phyloP scores from a whole-genome alignment of 2,888 invertebrate genomes.

The Oxytorus armatus region DNA sequence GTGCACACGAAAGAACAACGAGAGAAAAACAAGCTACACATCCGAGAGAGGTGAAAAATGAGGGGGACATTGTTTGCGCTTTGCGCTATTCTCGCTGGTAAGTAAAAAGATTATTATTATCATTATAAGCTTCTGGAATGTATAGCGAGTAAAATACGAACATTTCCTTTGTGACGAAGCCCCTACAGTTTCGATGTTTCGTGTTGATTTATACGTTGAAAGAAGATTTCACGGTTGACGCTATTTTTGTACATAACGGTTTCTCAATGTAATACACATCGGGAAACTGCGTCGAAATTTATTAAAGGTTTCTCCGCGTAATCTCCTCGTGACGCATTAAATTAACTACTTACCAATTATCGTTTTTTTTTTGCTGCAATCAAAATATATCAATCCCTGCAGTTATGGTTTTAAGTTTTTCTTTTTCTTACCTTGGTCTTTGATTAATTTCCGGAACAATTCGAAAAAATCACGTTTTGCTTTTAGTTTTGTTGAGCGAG shows the following conservation, averaged over 20 bases:
- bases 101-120: constrained; percentile 71
- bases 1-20: background rate
- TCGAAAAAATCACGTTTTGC: background rate
- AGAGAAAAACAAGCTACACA: constrained; percentile 7
- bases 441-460: background rate
- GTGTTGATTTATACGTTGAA: constrained; percentile 21
- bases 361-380: background rate
- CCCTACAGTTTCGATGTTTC: constrained; percentile 24
- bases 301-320: background rate
- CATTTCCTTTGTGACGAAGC: constrained; percentile 53
- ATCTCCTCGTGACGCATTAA: constrained; percentile 21
- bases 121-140: constrained; percentile 45
- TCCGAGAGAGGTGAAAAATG: constrained; percentile 78
- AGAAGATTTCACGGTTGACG: constrained; percentile 2
- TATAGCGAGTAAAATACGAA: constrained; percentile 50
- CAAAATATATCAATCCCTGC: background rate
- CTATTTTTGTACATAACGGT: background rate
- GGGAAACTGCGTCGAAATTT: constrained; percentile 61
- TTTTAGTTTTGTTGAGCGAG: background rate
- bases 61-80: constrained; percentile 82
- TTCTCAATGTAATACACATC: background rate
- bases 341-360: constrained; percentile 26
- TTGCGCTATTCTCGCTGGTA: constrained; percentile 84
- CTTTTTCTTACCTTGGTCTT: background rate
- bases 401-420: background rate